phyloP scores from a whole-genome alignment of 2,797 vertebrate species.

The Gobio occitaniae region DNA sequence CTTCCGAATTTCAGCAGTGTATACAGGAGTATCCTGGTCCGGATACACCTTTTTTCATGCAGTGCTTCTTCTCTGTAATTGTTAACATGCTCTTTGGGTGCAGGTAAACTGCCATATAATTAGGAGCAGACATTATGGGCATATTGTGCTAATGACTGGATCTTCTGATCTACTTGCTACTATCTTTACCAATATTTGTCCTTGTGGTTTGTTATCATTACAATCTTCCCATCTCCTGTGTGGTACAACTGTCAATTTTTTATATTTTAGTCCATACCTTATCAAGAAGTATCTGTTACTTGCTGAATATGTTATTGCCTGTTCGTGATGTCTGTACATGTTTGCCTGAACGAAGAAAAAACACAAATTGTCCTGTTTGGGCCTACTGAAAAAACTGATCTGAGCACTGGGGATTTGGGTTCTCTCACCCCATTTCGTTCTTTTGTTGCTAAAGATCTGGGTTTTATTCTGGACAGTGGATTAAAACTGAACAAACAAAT shows the following conservation, averaged over 20 bases:
- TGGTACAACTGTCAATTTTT: not conserved
- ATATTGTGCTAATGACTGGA: constrained; percentile 32
- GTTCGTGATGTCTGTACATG: not conserved
- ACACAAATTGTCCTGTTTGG: no score
- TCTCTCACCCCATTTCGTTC: no score
- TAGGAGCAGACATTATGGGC: constrained; percentile 15
- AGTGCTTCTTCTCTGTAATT: constrained; percentile 15
- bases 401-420: no score
- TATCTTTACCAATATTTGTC: constrained; percentile 3
- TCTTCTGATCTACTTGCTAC: constrained; percentile 14
- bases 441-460: no score
- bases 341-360: no score
- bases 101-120: constrained; percentile 24
- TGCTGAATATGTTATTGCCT: not conserved
- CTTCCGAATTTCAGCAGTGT: no score
- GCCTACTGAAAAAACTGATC: no score
- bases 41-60: no score
- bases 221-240: not conserved
- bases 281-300: not conserved
- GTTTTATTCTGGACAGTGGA: no score
- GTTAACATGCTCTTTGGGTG: constrained; percentile 19
- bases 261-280: not conserved
- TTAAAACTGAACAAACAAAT: no score
- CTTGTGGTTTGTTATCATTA: constrained; percentile 16
- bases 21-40: no score